Base-by-base conservation (phyloP, 2,888 invertebrate species). In the Aphodius sticticus region DNA sequence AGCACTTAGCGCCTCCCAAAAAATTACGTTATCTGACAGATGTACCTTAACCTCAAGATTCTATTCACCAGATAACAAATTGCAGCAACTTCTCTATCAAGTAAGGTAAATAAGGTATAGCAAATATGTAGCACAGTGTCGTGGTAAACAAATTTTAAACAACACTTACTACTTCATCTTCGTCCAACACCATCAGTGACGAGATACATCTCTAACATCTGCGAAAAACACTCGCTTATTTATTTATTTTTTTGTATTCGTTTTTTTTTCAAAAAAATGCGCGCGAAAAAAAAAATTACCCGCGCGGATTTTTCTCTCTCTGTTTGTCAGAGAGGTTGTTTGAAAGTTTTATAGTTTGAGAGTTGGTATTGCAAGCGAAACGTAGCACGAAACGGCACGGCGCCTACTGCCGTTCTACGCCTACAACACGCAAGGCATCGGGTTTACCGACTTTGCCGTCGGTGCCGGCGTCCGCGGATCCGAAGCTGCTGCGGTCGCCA, bases 401-500 rank as follows among this genome's bases (percentile, higher is more conserved):
- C 74, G 36, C n/a, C 74, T 74, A 74, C 74, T 74, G 37, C n/a
- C n/a, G 26, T 36, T n/a, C 36, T 35, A n/a, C 36, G 35, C 36
- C 36, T 37, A n/a, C 36, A 74, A 36, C 14, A 36, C 74, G 74
- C 74, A 35, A 74, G 37, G 36, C 36, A 37, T 35, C 70, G 70
- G 15, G 7, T 70, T 6, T 3, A 3, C 71, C 71, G 26, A 14
- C 74, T 70, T 6, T 3, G 69, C 71, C 71, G 26, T 16, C 74
- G 26, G 35, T 74, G 53, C 12, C 53, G 53, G 53, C 53, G 53
- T 53, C 53, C 53, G 12, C 53, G 53, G 53, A 53, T 53, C 1
- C 12, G 53, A 53, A 53, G 76, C 76, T 69, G 78, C 74, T 74
- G 78, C 72, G 71, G 78, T 78, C 71, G 78, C 71, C 78, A 78